Percentiles rank a stretch among this genome's conserved stretches.
phyloP scores from a whole-genome alignment of 2,113 vertebrate species.

The Hyperopisus bebe region DNA sequence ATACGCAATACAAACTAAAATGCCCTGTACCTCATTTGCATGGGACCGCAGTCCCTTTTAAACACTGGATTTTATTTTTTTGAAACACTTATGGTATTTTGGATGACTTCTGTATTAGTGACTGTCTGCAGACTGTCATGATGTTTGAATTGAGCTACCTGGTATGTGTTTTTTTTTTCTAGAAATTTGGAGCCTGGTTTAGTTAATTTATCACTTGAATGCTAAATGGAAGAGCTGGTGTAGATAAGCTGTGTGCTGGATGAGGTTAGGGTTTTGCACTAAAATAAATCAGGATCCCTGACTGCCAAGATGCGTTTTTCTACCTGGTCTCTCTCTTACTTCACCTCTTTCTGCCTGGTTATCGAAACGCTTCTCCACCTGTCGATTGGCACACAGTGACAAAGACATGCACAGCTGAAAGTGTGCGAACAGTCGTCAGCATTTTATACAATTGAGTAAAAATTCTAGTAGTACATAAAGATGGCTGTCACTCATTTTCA shows the following conservation, averaged over 20 bases:
- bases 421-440: background rate
- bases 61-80: background rate
- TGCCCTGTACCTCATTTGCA: conserved; percentile 11
- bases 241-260: background rate
- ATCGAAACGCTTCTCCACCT: background rate
- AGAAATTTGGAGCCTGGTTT: background rate
- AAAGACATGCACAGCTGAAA: background rate
- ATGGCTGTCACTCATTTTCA: background rate
- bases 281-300: background rate
- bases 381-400: background rate
- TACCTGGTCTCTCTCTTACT: background rate
- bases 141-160: background rate
- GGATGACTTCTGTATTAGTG: background rate
- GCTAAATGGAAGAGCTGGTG: background rate
- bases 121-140: background rate
- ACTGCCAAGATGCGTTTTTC: background rate
- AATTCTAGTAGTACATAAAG: background rate
- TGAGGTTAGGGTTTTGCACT: conserved; percentile 3
- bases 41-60: background rate
- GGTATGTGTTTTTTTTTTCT: background rate
- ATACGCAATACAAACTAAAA: background rate
- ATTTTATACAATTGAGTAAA: background rate
- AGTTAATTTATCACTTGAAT: background rate
- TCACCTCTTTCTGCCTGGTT: background rate
- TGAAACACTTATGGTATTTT: background rate